Evolutionary conservation across 1,140 invertebrate species (phyloP), one percentile per base, ranked within the genome.

Genomic region (Cyphomyrmex costatus): DNA sequence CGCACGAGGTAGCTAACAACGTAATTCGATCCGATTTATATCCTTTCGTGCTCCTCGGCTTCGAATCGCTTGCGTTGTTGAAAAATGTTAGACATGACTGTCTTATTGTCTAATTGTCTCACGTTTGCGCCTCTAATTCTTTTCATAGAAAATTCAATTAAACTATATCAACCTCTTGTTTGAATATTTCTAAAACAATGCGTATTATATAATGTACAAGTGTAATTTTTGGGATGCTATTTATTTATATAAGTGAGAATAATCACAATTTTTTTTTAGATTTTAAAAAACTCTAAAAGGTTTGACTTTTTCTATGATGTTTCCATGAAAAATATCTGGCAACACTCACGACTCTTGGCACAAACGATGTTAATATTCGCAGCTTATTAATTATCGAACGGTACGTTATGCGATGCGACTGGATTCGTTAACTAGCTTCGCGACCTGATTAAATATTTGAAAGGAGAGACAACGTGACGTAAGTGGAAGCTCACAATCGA

Each of bases 381-480:
- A 58, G 16, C 33, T 36, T 80, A 68, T 80, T 80, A 70, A 80
- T 80, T 68, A 36, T 70, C 65, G 63, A 80, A 24, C 16, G 46
- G 66, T 83, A 70, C 65, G 16, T 19, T 36, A 66, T 21, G 51
- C 36, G 73, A 85, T 85, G 82, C 60, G 82, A 78, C 46, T 65
- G 82, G 60, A 78, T 63, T 85, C 73, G 82, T 65, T 85, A 85
- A 78, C 61, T 46, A 56, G 76, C 53, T 49, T 8, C 21, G 24
- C 68, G 66, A 83, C 66, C 66, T 66, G 71, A 85, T 79, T 74
- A 76, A 90, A 90, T 90, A 90, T 90, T 90, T 90, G 86, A 80
- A 87, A 85, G 61, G 42, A 87, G 85, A 79, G 42, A 58, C 85
- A 71, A 42, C n/a, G 86, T 90, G 89, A 90, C 89, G 89, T 83